phyloP scores from a whole-genome alignment of 2,797 vertebrate species.

The Sciurus carolinensis region DNA sequence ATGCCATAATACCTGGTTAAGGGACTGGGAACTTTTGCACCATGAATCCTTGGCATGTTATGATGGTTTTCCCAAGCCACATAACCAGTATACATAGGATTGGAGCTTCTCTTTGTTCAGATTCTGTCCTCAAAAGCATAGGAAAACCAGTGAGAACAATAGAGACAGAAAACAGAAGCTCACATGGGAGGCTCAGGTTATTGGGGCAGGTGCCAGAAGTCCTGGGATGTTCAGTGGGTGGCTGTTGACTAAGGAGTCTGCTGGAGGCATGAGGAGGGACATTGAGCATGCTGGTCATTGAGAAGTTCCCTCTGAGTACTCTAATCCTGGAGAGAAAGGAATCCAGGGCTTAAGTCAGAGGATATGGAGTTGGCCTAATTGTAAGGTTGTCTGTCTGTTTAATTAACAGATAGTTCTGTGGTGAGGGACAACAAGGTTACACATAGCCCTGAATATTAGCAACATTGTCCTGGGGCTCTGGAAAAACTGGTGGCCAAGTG shows the following conservation, averaged over 20 bases:
- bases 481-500: not conserved
- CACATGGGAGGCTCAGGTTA: not conserved
- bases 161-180: not conserved
- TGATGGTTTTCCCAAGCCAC: not conserved
- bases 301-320: not conserved
- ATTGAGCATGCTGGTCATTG: not conserved
- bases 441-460: not conserved
- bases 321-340: conserved; percentile 14
- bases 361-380: conserved; percentile 12
- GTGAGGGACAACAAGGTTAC: conserved; percentile 12
- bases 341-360: not conserved
- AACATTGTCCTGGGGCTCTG: not conserved
- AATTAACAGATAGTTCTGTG: conserved; percentile 1
- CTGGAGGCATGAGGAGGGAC: not conserved
- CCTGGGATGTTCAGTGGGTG: not conserved
- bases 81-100: too few relatives aligned
- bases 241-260: too few relatives aligned
- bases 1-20: too few relatives aligned
- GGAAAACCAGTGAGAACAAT: not conserved
- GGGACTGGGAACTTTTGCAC: not conserved
- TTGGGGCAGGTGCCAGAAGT: not conserved
- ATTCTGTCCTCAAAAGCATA: not conserved
- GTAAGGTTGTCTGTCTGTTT: conserved; percentile 30
- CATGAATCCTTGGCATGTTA: not conserved
- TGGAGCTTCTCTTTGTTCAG: not conserved